Conservation (phyloP, 1,140 invertebrate genomes). For the Cydia strobilella region DNA sequence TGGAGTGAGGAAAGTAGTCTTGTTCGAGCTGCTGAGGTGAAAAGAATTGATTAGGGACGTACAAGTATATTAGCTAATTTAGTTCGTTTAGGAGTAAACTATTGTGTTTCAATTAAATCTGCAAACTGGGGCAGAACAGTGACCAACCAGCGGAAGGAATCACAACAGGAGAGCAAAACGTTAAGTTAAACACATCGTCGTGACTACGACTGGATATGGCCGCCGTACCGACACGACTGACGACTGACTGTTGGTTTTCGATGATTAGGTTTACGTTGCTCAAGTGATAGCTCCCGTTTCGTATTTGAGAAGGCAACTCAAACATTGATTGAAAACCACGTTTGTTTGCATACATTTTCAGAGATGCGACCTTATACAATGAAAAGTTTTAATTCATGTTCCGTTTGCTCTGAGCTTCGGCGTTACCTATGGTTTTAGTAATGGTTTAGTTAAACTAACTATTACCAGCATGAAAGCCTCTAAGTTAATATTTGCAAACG, state of each 20-base stretch:
- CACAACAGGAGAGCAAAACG: slow-evolving; percentile 29
- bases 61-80: too few species aligned
- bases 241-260: slow-evolving; percentile 50
- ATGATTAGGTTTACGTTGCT: slow-evolving; percentile 57
- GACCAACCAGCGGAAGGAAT: neutral
- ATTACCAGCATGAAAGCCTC: too few species aligned
- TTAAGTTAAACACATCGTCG: slow-evolving; percentile 41
- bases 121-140: neutral
- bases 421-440: too few species aligned
- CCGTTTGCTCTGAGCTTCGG: neutral
- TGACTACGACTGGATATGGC: slow-evolving; percentile 38
- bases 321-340: slow-evolving; percentile 37
- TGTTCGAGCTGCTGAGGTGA: too few species aligned
- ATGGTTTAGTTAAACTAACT: too few species aligned
- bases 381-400: neutral
- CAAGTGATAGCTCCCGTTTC: slow-evolving; percentile 43
- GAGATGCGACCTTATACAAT: neutral
- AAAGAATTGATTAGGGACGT: too few species aligned
- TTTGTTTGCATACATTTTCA: neutral
- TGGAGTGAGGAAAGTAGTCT: too few species aligned
- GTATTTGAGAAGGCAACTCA: slow-evolving; percentile 44
- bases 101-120: neutral
- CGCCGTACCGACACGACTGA: slow-evolving; percentile 25
- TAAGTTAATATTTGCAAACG: too few species aligned
- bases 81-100: neutral